Base-by-base conservation (phyloP, 1,140 invertebrate species). In the Brachionus asplanchnoidis region DNA sequence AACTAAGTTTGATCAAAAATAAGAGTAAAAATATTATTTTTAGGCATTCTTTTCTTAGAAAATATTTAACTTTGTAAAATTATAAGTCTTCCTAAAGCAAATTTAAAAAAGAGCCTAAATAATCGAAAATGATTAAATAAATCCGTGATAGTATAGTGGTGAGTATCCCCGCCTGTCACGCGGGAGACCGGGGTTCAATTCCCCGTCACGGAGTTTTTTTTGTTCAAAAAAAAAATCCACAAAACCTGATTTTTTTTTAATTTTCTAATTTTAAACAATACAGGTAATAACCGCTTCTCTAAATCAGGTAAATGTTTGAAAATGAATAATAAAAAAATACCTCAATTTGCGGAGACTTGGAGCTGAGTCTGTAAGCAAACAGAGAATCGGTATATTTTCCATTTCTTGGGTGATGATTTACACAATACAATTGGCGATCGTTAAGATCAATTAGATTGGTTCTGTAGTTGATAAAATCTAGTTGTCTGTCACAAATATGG, bases 381-480 rank as follows among this genome's bases (percentile, higher is more conserved):
- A 50, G 20, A 77, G 73, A 50, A 3, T 77, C 73, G 5, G 73
- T 77, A 14, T 77, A 77, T 77, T 77, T 77, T 0, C 95, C 95
- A 84, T 95, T 95, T 91, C 96, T 95, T 46, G 96, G 96, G 87
- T 96, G 95, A 91, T 98, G 96, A 87, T 94, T 95, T 86, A 93
- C 94, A 90, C 97, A 99, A 90, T 98, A 99, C 73, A 99, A 95
- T 90, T 99, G 96, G 89, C 96, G 96, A 90, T 99, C 97, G 87
- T 97, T 95, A 28, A 95, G 94, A 88, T 95, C 93, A 87, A 97
- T 94, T 90, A 97, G 95, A 90, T 97, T 99, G 90, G 98, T 98
- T 92, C 94, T 98, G 90, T 98, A 99, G 42, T 96, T 99, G 91
- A 97, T 97, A 17, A 99, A 91, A 44, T 95, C 98, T 46, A 99